Evolutionary conservation across 1,140 invertebrate genomes (phyloP), one percentile per base, ranked within the genome.

Genomic region (Orius insidiosus): DNA sequence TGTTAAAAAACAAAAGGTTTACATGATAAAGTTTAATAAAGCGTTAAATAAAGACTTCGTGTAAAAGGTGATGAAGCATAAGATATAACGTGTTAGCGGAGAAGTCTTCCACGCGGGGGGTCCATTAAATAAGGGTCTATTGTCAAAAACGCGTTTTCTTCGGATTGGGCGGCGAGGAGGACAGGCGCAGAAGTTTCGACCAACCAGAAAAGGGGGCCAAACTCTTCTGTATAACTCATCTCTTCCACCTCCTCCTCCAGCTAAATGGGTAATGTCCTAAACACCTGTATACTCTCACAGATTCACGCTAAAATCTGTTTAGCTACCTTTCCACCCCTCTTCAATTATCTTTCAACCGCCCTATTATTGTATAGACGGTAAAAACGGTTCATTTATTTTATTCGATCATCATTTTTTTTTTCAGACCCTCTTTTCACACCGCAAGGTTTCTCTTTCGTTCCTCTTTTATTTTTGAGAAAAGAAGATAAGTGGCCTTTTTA

Each of bases 241-340:
- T 24, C 24, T 24, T 24, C 24, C 24, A 3, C 24, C 24, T 24
- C 24, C 24, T 24, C 24, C n/a, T n/a, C 32, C n/a, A 4, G 14
- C 35, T 36, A 36, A 36, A 36, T 36, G 35, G 35, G n/a, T 36
- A 36, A 36, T 36, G 35, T 36, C 35, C 35, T 36, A 36, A 36
- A 36, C 35, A 36, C 35, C 35, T 36, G 35, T 36, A 36, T 36
- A 36, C 35, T 36, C 35, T 36, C 35, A 36, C 35, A 36, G 35
- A 36, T 36, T 36, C 35, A 36, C 35, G 35, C n/a, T 36, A 36
- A 36, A 36, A 36, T 36, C 35, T 36, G 35, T 36, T 36, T 36
- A 36, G 35, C 35, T 15, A 11, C 35, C 35, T 24, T 24, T 24
- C 24, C 24, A 24, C 24, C 24, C 24, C 24, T 24, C 24, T 24